Evolutionary conservation across 2,113 vertebrate species (phyloP).

Genomic region (Chaetorhynchus papuensis): DNA sequence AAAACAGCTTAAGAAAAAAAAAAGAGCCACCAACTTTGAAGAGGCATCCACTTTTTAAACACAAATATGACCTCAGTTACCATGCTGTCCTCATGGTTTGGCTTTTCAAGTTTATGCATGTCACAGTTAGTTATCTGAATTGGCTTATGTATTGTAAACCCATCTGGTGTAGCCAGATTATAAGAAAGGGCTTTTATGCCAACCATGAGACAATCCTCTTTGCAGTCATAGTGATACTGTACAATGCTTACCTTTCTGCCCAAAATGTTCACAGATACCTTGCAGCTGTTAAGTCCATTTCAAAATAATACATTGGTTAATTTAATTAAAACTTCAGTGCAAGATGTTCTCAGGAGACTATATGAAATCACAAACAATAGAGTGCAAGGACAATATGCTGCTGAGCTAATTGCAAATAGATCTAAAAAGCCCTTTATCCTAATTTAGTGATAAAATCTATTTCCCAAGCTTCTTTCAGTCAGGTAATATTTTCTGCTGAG

Average conservation of each 20-base stretch:
- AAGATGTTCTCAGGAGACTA: background rate
- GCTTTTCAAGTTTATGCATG: background rate
- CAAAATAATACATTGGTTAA: background rate
- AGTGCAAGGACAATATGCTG: background rate
- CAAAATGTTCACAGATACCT: background rate
- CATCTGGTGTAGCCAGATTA: background rate
- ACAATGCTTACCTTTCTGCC: background rate
- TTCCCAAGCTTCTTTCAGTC: background rate
- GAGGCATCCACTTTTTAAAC: background rate
- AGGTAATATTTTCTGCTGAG: background rate
- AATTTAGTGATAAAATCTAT: background rate
- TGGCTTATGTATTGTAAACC: background rate
- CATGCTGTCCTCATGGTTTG: background rate
- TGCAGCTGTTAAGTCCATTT: background rate
- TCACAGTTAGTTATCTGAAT: background rate
- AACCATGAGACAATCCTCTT: background rate
- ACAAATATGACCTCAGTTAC: background rate
- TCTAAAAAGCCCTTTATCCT: background rate
- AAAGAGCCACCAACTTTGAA: background rate
- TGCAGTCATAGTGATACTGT: background rate
- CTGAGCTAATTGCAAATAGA: background rate
- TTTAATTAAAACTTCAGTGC: background rate
- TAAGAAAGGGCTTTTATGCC: background rate
- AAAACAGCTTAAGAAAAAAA: background rate
- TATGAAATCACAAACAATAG: background rate